Base-by-base conservation (phyloP, 1,140 invertebrate species). In the Apocrypta bakeri region DNA sequence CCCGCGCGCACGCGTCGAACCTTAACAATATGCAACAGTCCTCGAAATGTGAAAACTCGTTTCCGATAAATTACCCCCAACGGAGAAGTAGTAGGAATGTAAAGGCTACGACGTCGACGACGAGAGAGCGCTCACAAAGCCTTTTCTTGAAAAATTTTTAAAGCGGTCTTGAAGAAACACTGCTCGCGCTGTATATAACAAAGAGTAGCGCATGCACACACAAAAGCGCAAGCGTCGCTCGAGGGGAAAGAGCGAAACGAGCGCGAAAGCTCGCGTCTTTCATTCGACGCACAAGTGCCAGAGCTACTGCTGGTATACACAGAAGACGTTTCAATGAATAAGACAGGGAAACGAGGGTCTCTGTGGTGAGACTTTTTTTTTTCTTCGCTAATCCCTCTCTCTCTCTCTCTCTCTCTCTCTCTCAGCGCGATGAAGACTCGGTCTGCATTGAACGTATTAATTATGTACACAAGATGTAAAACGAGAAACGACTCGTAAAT, bases 401-500 rank as follows among this genome's bases (percentile, higher is more conserved):
- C 33, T 37, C 33, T 37, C 33, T 37, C 9, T 37, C 33, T 37
- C 33, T 37, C 3, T 4, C 2, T 37, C 33, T 37, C 48, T 56
- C 17, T 56, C 17, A 21, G 1, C 14, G 6, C 2, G 48, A 56
- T 56, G 48, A n/a, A n/a, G n/a, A n/a, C n/a, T n/a, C 2, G 17
- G n/a, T 37, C 2, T 3, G 21, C 21, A 56, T 56, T 56, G 33
- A 2, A 37, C 33, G 33, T 37, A 56, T 56, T 56, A 21, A 7
- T 21, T 56, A 56, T 56, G 33, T 37, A 37, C n/a, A 2, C 4
- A 56, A 17, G 21, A 56, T 2, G 48, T 1, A 6, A 17, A 56
- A 12, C 40, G 40, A 11, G 40, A 42, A 42, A 12, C 11, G 1
- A 42, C 61, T 79, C 17, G 77, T 9, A 69, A 79, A 79, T 79